Evolutionary conservation across 2,113 vertebrate species (phyloP).

Genomic region (Theristicus caerulescens): DNA sequence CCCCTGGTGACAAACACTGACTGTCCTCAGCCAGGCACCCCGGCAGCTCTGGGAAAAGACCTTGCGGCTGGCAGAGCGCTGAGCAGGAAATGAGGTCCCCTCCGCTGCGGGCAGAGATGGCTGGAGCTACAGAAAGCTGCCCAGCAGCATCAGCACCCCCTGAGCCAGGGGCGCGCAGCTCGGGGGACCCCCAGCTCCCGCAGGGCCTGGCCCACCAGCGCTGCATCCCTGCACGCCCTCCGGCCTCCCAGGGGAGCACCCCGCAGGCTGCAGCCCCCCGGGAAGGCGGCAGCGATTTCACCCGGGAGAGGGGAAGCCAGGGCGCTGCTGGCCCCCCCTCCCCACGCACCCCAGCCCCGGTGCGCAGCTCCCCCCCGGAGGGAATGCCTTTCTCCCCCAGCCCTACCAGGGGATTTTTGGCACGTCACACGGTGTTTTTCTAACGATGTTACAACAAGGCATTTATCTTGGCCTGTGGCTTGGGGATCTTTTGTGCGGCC

Average conservation of each 20-base stretch:
- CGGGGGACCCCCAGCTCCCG: neutral
- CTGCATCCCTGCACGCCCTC: neutral
- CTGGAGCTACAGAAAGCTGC: slow-evolving; percentile 41
- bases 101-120: slow-evolving; percentile 52
- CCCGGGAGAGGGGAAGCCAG: neutral
- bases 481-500: neutral
- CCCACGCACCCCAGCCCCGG: fast-evolving
- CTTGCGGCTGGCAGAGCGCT: slow-evolving; percentile 54
- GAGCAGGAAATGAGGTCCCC: slow-evolving; percentile 64
- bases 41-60: slow-evolving; percentile 59
- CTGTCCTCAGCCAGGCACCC: slow-evolving; percentile 57
- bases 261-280: fast-evolving
- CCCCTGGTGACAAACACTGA: slow-evolving; percentile 65
- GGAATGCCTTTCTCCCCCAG: neutral
- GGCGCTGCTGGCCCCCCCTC: neutral
- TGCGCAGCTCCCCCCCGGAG: neutral
- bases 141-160: slow-evolving; percentile 42
- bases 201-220: neutral
- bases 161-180: slow-evolving; percentile 24
- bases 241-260: neutral
- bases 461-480: neutral
- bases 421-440: neutral
- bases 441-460: neutral
- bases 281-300: neutral
- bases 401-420: neutral